phyloP scores from a whole-genome alignment of 1,140 invertebrate genomes.

The Elymnias hypermnestra region DNA sequence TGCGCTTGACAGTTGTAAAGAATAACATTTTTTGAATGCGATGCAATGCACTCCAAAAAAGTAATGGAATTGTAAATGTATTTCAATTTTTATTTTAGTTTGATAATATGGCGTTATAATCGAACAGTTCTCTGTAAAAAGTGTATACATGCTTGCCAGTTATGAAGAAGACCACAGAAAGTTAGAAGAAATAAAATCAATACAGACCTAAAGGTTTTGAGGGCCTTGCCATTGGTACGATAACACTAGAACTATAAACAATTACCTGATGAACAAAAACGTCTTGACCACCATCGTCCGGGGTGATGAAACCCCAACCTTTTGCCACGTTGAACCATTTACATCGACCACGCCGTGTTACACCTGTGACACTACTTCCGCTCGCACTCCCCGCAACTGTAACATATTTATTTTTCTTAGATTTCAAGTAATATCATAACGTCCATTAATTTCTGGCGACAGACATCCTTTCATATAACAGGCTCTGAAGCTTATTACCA shows the following conservation, averaged over 20 bases:
- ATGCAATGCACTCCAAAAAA: neutral
- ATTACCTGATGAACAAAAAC: conserved; percentile 94
- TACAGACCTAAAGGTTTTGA: too few species aligned
- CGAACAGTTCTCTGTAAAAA: too few species aligned
- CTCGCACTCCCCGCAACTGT: conserved; percentile 40
- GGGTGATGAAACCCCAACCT: conserved; percentile 94
- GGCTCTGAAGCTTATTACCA: too few species aligned
- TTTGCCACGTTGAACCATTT: conserved; percentile 97
- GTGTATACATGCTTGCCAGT: too few species aligned
- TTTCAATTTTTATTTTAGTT: neutral
- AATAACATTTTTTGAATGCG: neutral
- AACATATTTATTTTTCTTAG: conserved; percentile 12
- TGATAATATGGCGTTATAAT: too few species aligned
- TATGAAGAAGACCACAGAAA: too few species aligned
- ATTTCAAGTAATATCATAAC: too few species aligned
- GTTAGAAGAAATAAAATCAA: too few species aligned
- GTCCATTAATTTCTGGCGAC: too few species aligned
- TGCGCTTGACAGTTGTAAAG: neutral
- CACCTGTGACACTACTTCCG: conserved; percentile 47
- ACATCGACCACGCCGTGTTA: conserved; percentile 84
- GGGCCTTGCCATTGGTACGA: too few species aligned
- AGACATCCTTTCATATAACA: too few species aligned
- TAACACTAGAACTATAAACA: neutral
- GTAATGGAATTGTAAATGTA: neutral
- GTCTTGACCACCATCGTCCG: conserved; percentile 90